Conservation (phyloP, 35 echinoderm and acorn worm species). For the Ophiothrix spiculata region DNA sequence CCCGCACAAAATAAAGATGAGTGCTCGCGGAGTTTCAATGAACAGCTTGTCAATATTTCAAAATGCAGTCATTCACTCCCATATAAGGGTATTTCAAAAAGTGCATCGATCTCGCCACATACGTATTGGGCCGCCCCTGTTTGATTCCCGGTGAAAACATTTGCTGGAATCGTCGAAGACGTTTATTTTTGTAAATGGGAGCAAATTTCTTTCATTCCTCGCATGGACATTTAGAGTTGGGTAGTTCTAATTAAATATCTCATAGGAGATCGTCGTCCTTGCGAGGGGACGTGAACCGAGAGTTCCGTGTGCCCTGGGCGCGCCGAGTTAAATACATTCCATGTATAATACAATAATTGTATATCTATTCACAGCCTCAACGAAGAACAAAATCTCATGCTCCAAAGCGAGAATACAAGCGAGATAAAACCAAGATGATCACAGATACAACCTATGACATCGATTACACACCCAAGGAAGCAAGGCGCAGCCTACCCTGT, state of each 20-base stretch:
- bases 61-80: too few species aligned
- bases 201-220: too few species aligned
- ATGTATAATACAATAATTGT: background rate
- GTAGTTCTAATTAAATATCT: background rate
- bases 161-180: too few species aligned
- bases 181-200: too few species aligned
- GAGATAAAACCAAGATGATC: conserved; percentile 21
- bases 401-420: conserved; percentile 19
- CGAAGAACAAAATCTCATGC: background rate
- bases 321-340: background rate
- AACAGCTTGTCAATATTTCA: too few species aligned
- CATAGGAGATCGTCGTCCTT: background rate
- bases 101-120: too few species aligned
- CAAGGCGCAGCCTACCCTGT: conserved; percentile 18
- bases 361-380: background rate
- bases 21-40: too few species aligned
- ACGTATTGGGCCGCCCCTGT: too few species aligned
- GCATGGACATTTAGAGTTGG: background rate
- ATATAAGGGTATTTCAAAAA: too few species aligned
- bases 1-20: too few species aligned
- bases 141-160: too few species aligned
- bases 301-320: background rate
- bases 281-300: background rate
- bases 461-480: conserved; percentile 18
- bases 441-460: conserved; percentile 15